phyloP scores from a whole-genome alignment of 2,888 invertebrate species.

The Incurvaria masculella region DNA sequence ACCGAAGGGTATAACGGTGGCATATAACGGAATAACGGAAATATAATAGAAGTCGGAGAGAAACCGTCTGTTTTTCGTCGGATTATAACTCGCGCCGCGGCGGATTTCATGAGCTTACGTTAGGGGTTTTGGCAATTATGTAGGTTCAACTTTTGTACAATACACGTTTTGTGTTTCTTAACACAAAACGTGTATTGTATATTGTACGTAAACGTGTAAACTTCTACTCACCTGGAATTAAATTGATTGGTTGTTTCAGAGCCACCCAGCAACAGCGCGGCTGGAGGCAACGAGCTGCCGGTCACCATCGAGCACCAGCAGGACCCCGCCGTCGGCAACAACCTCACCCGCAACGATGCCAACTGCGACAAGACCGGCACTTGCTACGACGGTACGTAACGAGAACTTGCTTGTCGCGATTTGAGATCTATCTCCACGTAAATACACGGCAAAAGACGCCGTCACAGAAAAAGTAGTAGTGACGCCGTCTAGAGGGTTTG shows the following conservation, averaged over 20 bases:
- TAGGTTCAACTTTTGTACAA: constrained; percentile 1
- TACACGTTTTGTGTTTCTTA: background rate
- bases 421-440: too few species aligned
- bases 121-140: too few species aligned
- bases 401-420: too few species aligned
- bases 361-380: constrained; percentile 95
- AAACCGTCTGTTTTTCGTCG: too few species aligned
- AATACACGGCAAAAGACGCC: too few species aligned
- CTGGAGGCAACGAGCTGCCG: constrained; percentile 56
- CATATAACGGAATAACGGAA: too few species aligned
- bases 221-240: background rate
- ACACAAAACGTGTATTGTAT: background rate
- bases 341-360: constrained; percentile 72
- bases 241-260: constrained; percentile 39
- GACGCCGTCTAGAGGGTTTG: too few species aligned
- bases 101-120: too few species aligned
- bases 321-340: constrained; percentile 65
- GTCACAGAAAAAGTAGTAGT: too few species aligned
- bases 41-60: too few species aligned
- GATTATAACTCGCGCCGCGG: too few species aligned
- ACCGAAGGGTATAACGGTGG: too few species aligned
- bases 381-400: constrained; percentile 89
- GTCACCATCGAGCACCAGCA: constrained; percentile 76
- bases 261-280: constrained; percentile 32
- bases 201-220: background rate